A percentile compares a stretch with the other conserved stretches of the same genome.
phyloP scores from a whole-genome alignment of 1,140 invertebrate genomes.

The Euwallacea similis region DNA sequence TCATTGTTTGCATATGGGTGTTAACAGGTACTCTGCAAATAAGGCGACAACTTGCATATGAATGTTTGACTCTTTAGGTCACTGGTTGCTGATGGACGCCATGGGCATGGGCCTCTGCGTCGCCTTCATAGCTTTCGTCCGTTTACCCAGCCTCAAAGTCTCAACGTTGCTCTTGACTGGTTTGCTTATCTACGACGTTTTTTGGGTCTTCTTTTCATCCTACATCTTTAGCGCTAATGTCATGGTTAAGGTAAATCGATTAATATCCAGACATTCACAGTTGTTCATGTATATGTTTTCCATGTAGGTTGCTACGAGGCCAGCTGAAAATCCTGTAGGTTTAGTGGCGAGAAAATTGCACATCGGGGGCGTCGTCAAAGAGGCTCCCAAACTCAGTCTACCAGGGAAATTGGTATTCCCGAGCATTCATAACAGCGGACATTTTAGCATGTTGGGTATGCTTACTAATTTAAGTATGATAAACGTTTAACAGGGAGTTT shows the following conservation, averaged over 20 bases:
- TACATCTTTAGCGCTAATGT: constrained; percentile 99
- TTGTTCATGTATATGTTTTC: constrained; percentile 16
- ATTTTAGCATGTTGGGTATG: constrained; percentile 91
- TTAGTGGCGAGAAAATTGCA: constrained; percentile 90
- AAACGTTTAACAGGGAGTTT: constrained; percentile 11
- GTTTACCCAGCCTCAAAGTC: constrained; percentile 93
- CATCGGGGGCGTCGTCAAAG: constrained; percentile 80
- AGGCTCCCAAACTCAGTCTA: constrained; percentile 91
- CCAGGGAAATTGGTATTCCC: constrained; percentile 97
- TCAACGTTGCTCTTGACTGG: constrained; percentile 93
- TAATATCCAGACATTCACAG: neutral
- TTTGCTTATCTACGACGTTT: constrained; percentile 94
- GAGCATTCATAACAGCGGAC: constrained; percentile 91
- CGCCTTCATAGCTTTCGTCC: constrained; percentile 95
- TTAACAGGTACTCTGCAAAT: constrained; percentile 66
- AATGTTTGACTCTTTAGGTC: constrained; percentile 56
- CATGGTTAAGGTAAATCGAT: constrained; percentile 84
- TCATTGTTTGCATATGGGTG: constrained; percentile 95
- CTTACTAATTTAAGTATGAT: neutral
- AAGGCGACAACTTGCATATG: neutral
- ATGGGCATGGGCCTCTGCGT: constrained; percentile 97
- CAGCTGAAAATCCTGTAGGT: constrained; percentile 95
- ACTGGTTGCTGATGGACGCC: constrained; percentile 98
- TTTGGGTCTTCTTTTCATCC: constrained; percentile 98
- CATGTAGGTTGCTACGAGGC: constrained; percentile 75